Conservation (phyloP, 2,797 vertebrate genomes). For the Hypotaenidia okinawae region DNA sequence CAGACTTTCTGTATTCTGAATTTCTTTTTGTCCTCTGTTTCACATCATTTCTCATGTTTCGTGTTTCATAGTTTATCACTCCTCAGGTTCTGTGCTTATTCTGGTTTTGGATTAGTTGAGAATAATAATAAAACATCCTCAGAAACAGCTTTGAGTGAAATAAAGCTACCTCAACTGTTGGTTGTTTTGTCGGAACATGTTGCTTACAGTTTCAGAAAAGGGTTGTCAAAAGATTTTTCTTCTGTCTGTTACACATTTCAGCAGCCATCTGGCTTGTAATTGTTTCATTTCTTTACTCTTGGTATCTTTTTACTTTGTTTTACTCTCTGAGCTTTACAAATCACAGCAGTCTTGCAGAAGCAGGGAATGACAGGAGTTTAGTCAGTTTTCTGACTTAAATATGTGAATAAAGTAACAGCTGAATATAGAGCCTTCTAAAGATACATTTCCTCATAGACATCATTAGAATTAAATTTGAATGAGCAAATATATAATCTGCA, state of each 20-base stretch:
- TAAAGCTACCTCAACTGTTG: not conserved
- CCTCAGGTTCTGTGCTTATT: not conserved
- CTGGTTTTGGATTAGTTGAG: not conserved
- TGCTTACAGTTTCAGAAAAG: not conserved
- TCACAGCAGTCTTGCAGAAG: not conserved
- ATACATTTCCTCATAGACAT: not conserved
- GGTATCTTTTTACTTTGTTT: not conserved
- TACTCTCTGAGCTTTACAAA: not conserved
- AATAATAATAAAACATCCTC: not conserved
- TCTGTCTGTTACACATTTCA: not conserved
- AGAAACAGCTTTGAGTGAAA: not conserved
- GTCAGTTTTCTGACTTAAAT: not conserved
- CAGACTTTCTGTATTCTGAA: not conserved
- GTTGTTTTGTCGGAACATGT: not conserved
- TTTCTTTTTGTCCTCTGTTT: not conserved
- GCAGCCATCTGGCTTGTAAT: not conserved
- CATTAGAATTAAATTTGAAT: not conserved
- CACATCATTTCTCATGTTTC: not conserved
- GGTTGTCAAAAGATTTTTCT: not conserved
- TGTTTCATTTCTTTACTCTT: not conserved
- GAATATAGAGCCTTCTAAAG: not conserved
- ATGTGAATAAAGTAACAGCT: not conserved
- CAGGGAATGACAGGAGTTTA: not conserved
- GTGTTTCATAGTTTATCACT: not conserved
- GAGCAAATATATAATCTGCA: not conserved